Percentiles rank a stretch among this genome's conserved stretches.
Conservation (phyloP, 2,797 vertebrate genomes). For the Falco rusticolus region DNA sequence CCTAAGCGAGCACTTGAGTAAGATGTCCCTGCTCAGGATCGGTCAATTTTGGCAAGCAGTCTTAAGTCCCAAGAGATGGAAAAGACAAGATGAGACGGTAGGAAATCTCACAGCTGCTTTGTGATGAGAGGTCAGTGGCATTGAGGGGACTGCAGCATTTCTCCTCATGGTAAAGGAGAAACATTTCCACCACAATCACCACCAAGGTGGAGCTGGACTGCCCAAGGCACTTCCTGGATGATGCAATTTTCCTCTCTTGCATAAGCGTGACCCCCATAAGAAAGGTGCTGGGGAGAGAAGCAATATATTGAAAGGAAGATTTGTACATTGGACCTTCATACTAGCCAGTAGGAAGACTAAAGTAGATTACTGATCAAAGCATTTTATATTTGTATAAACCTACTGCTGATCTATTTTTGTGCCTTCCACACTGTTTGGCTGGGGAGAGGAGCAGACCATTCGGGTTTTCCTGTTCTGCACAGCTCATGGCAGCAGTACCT, state of each 20-base stretch:
- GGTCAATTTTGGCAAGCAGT: not conserved
- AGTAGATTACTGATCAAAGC: not conserved
- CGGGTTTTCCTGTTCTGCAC: not conserved
- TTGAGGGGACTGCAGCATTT: not conserved
- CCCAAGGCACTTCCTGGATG: not conserved
- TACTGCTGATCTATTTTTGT: not conserved
- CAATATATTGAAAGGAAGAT: not conserved
- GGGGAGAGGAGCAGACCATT: not conserved
- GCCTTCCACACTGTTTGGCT: not conserved
- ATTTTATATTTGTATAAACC: not conserved
- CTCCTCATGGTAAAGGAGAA: not conserved
- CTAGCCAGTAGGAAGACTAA: not conserved
- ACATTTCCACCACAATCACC: not conserved
- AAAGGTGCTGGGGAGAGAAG: not conserved
- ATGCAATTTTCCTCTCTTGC: accelerated
- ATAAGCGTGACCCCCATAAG: not conserved
- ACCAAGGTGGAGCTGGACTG: not conserved
- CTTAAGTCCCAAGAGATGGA: not conserved
- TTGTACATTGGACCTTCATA: not conserved
- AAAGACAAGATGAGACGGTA: not conserved
- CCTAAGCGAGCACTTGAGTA: not conserved
- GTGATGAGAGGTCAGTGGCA: not conserved
- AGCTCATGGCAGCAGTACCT: not conserved
- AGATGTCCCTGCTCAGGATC: not conserved
- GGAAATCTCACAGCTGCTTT: not conserved